Percentiles rank a stretch among this genome's conserved stretches.
phyloP scores from a whole-genome alignment of 2,888 invertebrate species.

The Charanyca ferruginea region DNA sequence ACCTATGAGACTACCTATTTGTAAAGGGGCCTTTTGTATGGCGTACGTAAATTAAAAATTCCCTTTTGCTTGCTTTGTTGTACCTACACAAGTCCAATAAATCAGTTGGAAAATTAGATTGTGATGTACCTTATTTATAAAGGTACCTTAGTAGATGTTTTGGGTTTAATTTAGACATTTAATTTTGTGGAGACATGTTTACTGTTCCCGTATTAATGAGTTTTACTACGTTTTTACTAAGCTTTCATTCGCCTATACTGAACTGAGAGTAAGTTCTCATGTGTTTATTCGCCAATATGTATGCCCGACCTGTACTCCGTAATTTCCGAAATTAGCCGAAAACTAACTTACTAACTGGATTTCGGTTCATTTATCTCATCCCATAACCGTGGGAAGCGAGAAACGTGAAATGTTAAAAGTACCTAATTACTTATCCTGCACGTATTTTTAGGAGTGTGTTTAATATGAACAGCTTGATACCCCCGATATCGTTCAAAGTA shows the following conservation, averaged over 20 bases:
- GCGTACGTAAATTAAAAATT: conserved; percentile 22
- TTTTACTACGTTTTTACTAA: neutral
- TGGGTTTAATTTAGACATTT: conserved; percentile 10
- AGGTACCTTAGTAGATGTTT: conserved; percentile 3
- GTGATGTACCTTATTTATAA: conserved; percentile 13
- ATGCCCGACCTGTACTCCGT: conserved; percentile 14
- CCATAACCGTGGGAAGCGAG: conserved; percentile 27
- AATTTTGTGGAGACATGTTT: conserved; percentile 8
- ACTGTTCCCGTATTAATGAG: neutral
- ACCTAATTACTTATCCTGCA: conserved; percentile 47
- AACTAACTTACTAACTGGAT: conserved; percentile 40
- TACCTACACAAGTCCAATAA: conserved; percentile 21
- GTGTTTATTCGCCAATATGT: conserved; percentile 18
- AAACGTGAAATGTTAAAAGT: conserved; percentile 22
- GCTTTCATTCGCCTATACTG: neutral
- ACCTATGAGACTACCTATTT: conserved; percentile 2
- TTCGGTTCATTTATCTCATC: conserved; percentile 32
- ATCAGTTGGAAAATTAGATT: conserved; percentile 24
- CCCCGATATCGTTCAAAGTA: conserved; percentile 42
- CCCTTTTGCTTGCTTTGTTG: conserved; percentile 27
- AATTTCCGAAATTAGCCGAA: conserved; percentile 45
- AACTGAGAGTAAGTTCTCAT: conserved; percentile 19
- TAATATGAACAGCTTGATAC: conserved; percentile 32
- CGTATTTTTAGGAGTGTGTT: conserved; percentile 35
- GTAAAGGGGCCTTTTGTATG: conserved; percentile 7